Base-by-base conservation (phyloP, 2,113 vertebrate species). In the Trogon surrucura region DNA sequence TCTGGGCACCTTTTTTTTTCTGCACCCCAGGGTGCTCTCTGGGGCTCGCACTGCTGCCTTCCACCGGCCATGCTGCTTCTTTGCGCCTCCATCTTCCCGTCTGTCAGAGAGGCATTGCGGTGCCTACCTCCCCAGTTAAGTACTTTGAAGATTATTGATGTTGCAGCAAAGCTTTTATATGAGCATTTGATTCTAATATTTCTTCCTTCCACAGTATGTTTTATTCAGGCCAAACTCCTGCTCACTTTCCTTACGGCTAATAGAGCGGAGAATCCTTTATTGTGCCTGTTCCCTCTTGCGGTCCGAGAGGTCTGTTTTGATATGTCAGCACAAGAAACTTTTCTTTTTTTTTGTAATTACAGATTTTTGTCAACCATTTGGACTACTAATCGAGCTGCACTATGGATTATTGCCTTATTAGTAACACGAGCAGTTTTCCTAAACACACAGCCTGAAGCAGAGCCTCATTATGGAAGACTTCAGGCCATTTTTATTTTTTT, bases 131-230 rank as follows among this genome's bases (percentile, higher is more conserved):
- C 73, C 36, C 81, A 18, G 73, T 94, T 89, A 92, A 91, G 50
- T 27, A 79, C 93, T 94, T 94, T 84, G 90, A 95, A 86, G 93
- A 94, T 94, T 96, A 97, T 94, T 96, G 93, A 93, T 87, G 88
- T 93, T 96, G 88, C 80, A 91, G 89, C 79, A 83, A 88, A 95
- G 90, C 82, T 94, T 91, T 95, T 92, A 87, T 91, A 95, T 75
- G 86, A 93, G 88, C 93, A 84, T 92, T 96, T 95, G 92, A 91
- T 91, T 96, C 88, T 96, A 93, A 92, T 93, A 87, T 95, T 92
- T 89, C 83, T 92, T 81, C 88, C 45, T 84, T 94, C 83, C 80
- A 44, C n/a, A 41, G 69, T 93, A 72, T 91, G 85, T 96, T 96
- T 96, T 94, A 93, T 93, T 96, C 92, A 97, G 92, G 72, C 75